Percentiles rank a stretch among this genome's conserved stretches.
These are phyloP conservation scores for Eupithecia centaureata DNA, from an alignment of 2,888 invertebrate species.

Conservation along the genomic window DNA sequence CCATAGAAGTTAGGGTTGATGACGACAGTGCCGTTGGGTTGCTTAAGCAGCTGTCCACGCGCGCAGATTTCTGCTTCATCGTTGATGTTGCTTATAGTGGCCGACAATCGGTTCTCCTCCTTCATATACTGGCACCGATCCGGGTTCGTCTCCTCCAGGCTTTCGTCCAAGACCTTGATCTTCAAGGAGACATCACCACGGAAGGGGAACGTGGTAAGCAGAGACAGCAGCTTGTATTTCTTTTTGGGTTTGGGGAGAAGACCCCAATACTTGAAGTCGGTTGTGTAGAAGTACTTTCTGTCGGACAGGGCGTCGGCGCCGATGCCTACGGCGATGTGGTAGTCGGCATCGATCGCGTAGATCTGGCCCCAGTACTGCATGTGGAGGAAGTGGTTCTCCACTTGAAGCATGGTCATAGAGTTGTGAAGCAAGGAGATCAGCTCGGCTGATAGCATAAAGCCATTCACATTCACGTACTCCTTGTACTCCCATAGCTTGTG, in stretches of 20 bases:
- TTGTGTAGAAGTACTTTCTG: conserved; percentile 90
- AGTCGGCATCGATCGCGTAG: conserved; percentile 89
- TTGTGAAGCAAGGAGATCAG: conserved; percentile 89
- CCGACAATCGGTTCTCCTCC: conserved; percentile 91
- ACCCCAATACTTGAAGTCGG: conserved; percentile 88
- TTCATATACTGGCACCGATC: conserved; percentile 84
- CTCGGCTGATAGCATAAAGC: conserved; percentile 89
- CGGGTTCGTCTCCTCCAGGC: conserved; percentile 67
- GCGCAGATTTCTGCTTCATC: conserved; percentile 91
- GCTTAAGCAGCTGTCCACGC: conserved; percentile 89
- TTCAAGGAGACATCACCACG: conserved; percentile 81
- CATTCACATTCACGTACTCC: conserved; percentile 82
- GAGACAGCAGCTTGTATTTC: conserved; percentile 70
- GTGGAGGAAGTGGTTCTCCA: conserved; percentile 92
- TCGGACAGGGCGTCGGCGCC: conserved; percentile 89
- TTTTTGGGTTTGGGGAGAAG: conserved; percentile 74
- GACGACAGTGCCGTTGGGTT: conserved; percentile 88
- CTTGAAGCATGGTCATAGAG: conserved; percentile 90
- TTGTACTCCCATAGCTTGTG: conserved; percentile 79
- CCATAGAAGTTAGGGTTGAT: conserved; percentile 90
- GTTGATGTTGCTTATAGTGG: conserved; percentile 87
- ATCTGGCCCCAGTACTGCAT: conserved; percentile 95
- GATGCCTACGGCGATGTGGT: conserved; percentile 93
- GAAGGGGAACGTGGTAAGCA: conserved; percentile 76
- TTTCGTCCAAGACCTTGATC: conserved; percentile 76